Base-by-base conservation (phyloP, 1,140 invertebrate genomes). In the Papilio polytes region DNA sequence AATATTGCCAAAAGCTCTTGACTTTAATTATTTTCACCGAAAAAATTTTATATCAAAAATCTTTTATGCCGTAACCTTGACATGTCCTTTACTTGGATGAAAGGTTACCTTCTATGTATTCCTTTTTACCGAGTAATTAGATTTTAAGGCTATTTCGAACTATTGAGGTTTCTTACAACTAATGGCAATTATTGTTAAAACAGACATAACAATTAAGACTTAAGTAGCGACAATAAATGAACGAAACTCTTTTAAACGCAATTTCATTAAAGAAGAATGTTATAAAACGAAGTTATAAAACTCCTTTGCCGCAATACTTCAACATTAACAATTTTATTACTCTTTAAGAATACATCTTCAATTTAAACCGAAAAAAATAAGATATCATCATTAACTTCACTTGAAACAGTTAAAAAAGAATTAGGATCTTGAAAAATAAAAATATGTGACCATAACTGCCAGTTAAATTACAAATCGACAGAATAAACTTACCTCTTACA, bases 21-120 rank as follows among this genome's bases (percentile, higher is more conserved):
- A 53, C 44, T 22, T 74, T 74, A 74, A 74, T 74, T n/a, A 74
- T n/a, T 76, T 76, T 46, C 46, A 20, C 3, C n/a, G n/a, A 48
- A 51, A n/a, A n/a, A n/a, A n/a, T n/a, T n/a, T n/a, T n/a, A n/a
- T n/a, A 76, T 53, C 20, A 53, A 46, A 74, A 51, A 20, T 76
- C 20, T 48, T 70, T 70, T 70, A 70, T 31, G 18, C 31, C 26
- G 26, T 70, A 26, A 70, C 59, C 59, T 63, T 70, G 26, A 12
- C 10, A 63, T 63, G 22, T 26, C 10, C 10, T 3, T 26, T 3
- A 26, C 10, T 26, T 63, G 22, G 9, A 63, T 63, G 4, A 26
- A 63, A 22, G 13, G 22, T 63, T 3, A 26, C 18, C 18, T 9
- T 8, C 7, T 53, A 56, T 8, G n/a, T 56, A 31, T 36, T 18